These are phyloP conservation scores for Spilogale gracilis DNA, from an alignment of 2,113 vertebrate species.

Conservation along the genomic window DNA sequence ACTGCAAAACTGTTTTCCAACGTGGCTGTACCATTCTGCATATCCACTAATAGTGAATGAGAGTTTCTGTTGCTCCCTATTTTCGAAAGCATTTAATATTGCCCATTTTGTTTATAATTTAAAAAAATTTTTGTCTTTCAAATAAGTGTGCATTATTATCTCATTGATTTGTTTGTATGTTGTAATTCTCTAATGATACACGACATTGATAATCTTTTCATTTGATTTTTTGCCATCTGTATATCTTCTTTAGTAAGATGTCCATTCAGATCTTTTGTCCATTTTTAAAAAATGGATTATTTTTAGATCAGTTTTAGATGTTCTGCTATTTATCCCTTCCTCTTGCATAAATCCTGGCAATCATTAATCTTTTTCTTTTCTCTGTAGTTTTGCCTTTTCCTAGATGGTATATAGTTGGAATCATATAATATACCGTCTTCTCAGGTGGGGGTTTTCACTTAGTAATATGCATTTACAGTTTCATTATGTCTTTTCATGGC, in stretches of 20 bases:
- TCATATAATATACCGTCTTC: neutral
- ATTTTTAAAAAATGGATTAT: neutral
- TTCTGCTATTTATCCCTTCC: neutral
- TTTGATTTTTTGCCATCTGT: neutral
- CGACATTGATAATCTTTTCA: neutral
- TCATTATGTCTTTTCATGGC: neutral
- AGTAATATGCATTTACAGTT: neutral
- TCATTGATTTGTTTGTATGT: neutral
- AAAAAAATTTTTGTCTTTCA: neutral
- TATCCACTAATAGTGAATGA: neutral
- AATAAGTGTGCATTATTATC: neutral
- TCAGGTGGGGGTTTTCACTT: neutral
- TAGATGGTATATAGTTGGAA: neutral
- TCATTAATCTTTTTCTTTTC: neutral
- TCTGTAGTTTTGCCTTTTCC: neutral
- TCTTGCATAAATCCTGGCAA: neutral
- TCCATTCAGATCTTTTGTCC: neutral
- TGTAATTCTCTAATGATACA: neutral
- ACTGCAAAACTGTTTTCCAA: neutral
- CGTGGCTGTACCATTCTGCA: neutral
- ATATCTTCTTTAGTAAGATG: neutral
- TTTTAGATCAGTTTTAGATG: neutral
- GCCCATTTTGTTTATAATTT: neutral
- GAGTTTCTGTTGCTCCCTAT: neutral
- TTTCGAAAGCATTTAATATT: neutral